These are phyloP conservation scores for Scaptomyza polygonia DNA, from an alignment of 2,888 invertebrate species.

Conservation along the genomic window DNA sequence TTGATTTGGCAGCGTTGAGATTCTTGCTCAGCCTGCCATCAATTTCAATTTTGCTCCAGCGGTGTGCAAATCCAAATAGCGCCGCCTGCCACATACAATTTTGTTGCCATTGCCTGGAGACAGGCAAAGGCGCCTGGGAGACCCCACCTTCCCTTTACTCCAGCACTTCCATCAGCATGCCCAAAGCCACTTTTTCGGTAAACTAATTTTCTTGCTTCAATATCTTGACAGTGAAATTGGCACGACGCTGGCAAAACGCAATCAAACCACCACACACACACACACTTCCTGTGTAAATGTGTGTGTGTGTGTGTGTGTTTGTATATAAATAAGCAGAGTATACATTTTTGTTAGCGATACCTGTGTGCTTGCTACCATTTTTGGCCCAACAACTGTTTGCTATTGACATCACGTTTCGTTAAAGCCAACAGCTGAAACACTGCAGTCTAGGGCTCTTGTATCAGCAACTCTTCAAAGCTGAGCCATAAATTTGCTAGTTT, in stretches of 20 bases:
- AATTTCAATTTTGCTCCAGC: conserved; percentile 82
- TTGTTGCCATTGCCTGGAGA: conserved; percentile 66
- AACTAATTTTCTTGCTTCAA: conserved; percentile 83
- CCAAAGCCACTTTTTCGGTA: conserved; percentile 74
- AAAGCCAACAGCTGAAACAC: conserved; percentile 53
- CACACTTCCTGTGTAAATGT: conserved; percentile 11
- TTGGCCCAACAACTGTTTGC: conserved; percentile 61
- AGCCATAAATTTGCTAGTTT: conserved; percentile 69
- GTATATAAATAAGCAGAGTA: conserved; percentile 57
- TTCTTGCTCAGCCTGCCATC: conserved; percentile 73
- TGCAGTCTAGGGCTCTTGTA: conserved; percentile 18
- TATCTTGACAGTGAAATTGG: conserved; percentile 83
- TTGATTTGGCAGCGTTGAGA: conserved; percentile 55
- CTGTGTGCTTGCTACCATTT: conserved; percentile 32
- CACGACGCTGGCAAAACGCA: conserved; percentile 73
- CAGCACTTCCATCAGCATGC: conserved; percentile 20
- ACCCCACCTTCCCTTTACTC: conserved; percentile 1
- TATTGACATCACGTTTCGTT: conserved; percentile 75
- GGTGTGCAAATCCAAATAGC: conserved; percentile 64
- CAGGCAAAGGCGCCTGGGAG: conserved; percentile 41
- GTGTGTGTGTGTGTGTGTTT: conserved; percentile 30
- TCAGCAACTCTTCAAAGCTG: conserved; percentile 39
- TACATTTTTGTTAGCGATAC: conserved; percentile 53
- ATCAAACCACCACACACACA: conserved; percentile 61
- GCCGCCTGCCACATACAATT: conserved; percentile 75